Evolutionary conservation across 2,113 vertebrate genomes (phyloP).

Genomic region (Grus americana): DNA sequence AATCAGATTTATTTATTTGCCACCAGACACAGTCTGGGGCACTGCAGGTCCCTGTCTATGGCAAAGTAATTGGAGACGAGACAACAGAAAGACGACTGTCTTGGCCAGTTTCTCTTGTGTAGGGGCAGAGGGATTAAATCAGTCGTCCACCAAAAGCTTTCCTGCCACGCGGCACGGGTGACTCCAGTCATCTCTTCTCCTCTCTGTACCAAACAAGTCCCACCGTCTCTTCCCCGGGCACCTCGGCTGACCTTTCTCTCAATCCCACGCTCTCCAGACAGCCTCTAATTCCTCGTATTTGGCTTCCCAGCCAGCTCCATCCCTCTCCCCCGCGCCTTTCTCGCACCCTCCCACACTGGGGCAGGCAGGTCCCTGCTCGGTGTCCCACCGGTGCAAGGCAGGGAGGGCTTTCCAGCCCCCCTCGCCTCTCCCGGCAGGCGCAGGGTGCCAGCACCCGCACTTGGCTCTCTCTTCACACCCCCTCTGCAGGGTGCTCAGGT

Average conservation of each 20-base stretch:
- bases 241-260: background rate
- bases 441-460: background rate
- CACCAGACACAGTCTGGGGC: slow-evolving; percentile 5
- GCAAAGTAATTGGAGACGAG: background rate
- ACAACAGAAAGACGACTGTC: background rate
- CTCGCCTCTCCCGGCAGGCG: background rate
- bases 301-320: background rate
- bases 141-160: background rate
- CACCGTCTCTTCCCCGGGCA: background rate
- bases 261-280: background rate
- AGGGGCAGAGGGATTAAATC: background rate
- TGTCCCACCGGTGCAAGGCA: background rate
- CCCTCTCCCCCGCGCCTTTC: background rate
- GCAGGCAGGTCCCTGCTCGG: fast-evolving
- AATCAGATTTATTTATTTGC: slow-evolving; percentile 56
- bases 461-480: background rate
- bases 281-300: background rate
- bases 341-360: background rate
- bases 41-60: background rate
- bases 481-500: background rate
- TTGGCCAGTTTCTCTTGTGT: background rate
- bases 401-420: background rate
- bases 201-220: background rate
- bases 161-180: background rate
- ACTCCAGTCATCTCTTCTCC: background rate